phyloP scores from a whole-genome alignment of 2,888 invertebrate species.

The Argyresthia albistria region DNA sequence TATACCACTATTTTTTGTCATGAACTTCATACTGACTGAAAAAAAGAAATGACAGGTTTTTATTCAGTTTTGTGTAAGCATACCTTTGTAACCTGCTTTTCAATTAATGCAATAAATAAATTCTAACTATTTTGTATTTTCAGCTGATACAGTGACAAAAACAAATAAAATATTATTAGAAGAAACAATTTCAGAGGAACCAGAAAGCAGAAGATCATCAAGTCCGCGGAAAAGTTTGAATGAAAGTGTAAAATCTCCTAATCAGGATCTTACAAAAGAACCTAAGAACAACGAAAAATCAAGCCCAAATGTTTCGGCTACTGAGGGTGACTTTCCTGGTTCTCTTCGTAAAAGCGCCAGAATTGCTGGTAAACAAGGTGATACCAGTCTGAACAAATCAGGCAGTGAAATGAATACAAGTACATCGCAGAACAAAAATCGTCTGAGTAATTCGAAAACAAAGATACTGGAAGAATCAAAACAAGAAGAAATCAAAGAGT shows the following conservation, averaged over 20 bases:
- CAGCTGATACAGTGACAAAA: slow-evolving; percentile 15
- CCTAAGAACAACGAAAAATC: too few relatives aligned
- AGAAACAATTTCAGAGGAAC: slow-evolving; percentile 39
- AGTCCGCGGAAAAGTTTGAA: slow-evolving; percentile 5
- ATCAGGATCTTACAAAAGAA: too few relatives aligned
- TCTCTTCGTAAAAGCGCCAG: slow-evolving; percentile 5
- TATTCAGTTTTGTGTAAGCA: too few relatives aligned
- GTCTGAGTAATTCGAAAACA: slow-evolving; percentile 5
- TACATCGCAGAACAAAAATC: not conserved
- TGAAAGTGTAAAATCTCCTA: slow-evolving; percentile 9
- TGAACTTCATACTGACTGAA: too few relatives aligned
- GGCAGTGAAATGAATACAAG: not conserved
- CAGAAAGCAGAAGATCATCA: slow-evolving; percentile 18
- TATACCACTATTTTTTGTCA: not conserved
- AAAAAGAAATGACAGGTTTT: too few relatives aligned
- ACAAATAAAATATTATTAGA: slow-evolving; percentile 18
- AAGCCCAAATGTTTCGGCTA: not conserved
- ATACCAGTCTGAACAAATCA: not conserved
- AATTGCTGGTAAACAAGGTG: slow-evolving; percentile 1
- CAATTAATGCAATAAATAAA: not conserved
- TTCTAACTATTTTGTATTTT: slow-evolving; percentile 1
- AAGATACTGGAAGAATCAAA: not conserved
- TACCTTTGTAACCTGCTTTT: too few relatives aligned
- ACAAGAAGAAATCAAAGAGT: slow-evolving; percentile 7
- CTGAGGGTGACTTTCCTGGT: not conserved